phyloP scores from a whole-genome alignment of 1,140 invertebrate species.

The Drosophila ficusphila region DNA sequence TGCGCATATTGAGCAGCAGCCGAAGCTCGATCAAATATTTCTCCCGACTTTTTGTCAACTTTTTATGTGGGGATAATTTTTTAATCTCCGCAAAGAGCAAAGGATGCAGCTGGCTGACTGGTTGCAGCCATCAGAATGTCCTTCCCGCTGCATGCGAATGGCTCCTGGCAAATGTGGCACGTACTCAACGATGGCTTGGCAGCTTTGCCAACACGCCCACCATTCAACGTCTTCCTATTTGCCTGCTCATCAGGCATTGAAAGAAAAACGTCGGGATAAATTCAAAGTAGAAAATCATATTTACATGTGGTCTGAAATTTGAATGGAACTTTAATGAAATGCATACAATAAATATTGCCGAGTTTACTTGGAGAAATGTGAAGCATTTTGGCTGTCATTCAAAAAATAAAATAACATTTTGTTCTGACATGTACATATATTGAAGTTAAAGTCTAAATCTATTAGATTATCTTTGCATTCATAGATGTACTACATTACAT shows the following conservation, averaged over 20 bases:
- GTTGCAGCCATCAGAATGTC: conserved; percentile 50
- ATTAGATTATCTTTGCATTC: too few relatives aligned
- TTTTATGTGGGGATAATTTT: conserved; percentile 63
- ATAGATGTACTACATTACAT: too few relatives aligned
- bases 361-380: too few relatives aligned
- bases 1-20: conserved; percentile 68
- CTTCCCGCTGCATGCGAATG: conserved; percentile 42
- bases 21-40: conserved; percentile 32
- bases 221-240: conserved; percentile 1
- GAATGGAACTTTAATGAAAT: too few relatives aligned
- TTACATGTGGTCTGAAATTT: too few relatives aligned
- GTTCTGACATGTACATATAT: too few relatives aligned
- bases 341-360: too few relatives aligned
- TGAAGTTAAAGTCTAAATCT: too few relatives aligned
- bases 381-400: too few relatives aligned
- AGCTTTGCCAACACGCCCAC: conserved; percentile 32
- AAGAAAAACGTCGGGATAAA: not conserved
- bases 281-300: too few relatives aligned
- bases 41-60: conserved; percentile 56
- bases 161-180: conserved; percentile 48
- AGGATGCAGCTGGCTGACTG: conserved; percentile 40
- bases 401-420: too few relatives aligned
- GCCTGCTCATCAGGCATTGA: not conserved
- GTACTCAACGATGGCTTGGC: conserved; percentile 42
- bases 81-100: conserved; percentile 62